Base-by-base conservation (phyloP, 2,888 invertebrate genomes). In the Pterostichus niger region DNA sequence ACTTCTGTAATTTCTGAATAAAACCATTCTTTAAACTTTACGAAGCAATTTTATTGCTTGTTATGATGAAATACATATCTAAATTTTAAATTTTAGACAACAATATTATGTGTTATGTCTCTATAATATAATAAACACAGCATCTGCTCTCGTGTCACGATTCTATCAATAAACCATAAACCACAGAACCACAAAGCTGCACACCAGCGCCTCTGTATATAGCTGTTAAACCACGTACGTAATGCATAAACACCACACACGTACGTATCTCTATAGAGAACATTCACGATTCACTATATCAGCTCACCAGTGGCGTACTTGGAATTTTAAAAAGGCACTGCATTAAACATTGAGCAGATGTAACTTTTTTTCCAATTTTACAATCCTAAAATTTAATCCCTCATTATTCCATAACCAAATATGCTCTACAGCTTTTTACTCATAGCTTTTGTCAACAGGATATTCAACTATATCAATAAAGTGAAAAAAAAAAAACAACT, bases 131-230 rank as follows among this genome's bases (percentile, higher is more conserved):
- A 24, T 24, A 24, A 24, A 24, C 24, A 24, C n/a, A 49, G 11
- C 49, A 64, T 35, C 35, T 33, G 64, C 13, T 64, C n/a, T 64
- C 64, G 6, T 35, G 2, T 64, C 64, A 64, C 64, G 64, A 31
- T 31, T 59, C 31, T 31, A 35, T 64, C 64, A 31, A 64, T 64
- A 64, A 64, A 64, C 64, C 64, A 64, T 64, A 64, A 6, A 64
- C 31, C 64, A 33, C 11, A 33, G 9, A 59, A 64, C 35, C 64
- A 35, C 64, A 33, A n/a, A 13, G 33, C 31, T 5, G 49, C 13
- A 49, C 49, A 59, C 13, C 7, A 59, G 59, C 24, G 59, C 54
- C 40, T 40, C 40, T 9, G 24, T 24, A 35, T 6, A 6, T 35
- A 10, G 33, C 5, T 64, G 64, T 64, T 11, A 11, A 35, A 40